A percentile compares a stretch with the other conserved stretches of the same genome.
Evolutionary conservation across 2,113 vertebrate species (phyloP).

Genomic region (Chauna torquata): DNA sequence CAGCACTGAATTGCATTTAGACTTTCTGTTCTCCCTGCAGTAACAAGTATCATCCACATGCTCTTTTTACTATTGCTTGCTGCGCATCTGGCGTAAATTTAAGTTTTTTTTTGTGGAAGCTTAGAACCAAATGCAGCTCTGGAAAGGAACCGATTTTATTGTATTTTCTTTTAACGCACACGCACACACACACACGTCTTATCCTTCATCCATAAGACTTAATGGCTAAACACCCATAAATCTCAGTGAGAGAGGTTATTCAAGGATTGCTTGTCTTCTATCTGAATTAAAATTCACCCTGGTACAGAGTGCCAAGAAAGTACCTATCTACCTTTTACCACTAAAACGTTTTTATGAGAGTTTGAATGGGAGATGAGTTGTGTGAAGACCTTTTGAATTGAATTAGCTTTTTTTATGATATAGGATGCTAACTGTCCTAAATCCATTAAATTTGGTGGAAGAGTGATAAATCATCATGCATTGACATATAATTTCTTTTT

Average conservation of each 20-base stretch:
- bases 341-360: not conserved
- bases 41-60: not conserved
- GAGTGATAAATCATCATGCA: constrained; percentile 11
- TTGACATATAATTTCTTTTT: not conserved
- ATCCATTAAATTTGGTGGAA: not conserved
- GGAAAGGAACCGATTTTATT: not conserved
- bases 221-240: not conserved
- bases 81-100: not conserved
- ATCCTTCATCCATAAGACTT: not conserved
- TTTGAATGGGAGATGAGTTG: not conserved
- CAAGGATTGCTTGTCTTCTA: not conserved
- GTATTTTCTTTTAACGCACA: not conserved
- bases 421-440: not conserved
- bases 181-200: not conserved
- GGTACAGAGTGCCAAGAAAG: not conserved
- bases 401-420: not conserved
- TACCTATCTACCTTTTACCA: not conserved
- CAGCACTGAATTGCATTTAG: not conserved
- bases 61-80: not conserved
- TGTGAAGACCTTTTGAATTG: not conserved
- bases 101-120: not conserved
- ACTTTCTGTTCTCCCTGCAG: not conserved
- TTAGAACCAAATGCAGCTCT: not conserved
- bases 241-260: not conserved
- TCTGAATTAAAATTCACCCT: not conserved